Conservation (phyloP, 1,140 invertebrate species). For the Conus ventricosus region DNA sequence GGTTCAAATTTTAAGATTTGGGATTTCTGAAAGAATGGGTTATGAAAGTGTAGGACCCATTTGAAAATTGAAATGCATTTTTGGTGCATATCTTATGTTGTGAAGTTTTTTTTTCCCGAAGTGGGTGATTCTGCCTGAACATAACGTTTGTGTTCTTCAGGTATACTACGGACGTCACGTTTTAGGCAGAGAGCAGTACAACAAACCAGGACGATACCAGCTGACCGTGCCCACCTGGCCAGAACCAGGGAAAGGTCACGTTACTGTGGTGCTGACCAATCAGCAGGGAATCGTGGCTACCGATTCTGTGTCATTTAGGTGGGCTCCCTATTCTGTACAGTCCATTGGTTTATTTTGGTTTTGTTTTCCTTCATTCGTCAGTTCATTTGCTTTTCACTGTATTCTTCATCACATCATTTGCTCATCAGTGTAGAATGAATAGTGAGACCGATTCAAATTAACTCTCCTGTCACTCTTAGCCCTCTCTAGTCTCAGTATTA, state of each 20-base stretch:
- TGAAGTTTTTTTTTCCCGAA: too few species aligned
- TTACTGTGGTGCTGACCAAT: slow-evolving; percentile 64
- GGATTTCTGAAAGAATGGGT: too few species aligned
- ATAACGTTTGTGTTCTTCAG: slow-evolving; percentile 34
- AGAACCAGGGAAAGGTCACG: slow-evolving; percentile 62
- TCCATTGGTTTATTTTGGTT: background rate
- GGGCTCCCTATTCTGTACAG: slow-evolving; percentile 13
- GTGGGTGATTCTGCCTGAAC: too few species aligned
- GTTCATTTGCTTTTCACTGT: background rate
- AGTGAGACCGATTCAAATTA: too few species aligned
- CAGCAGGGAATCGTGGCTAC: slow-evolving; percentile 60
- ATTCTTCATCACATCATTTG: background rate
- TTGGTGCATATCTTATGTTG: too few species aligned
- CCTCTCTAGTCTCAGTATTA: too few species aligned
- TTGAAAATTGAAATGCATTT: too few species aligned
- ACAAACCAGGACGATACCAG: slow-evolving; percentile 47
- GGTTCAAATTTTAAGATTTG: too few species aligned
- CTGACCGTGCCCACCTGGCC: slow-evolving; percentile 54
- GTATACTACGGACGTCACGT: slow-evolving; percentile 61
- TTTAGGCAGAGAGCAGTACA: slow-evolving; percentile 42
- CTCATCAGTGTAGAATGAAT: background rate
- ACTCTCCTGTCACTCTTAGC: too few species aligned
- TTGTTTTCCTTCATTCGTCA: background rate
- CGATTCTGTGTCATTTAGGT: slow-evolving; percentile 58
- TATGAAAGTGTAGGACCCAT: too few species aligned